Percentiles rank a stretch among this genome's conserved stretches.
phyloP scores from a whole-genome alignment of 2,113 vertebrate species.

The Mastomys coucha region DNA sequence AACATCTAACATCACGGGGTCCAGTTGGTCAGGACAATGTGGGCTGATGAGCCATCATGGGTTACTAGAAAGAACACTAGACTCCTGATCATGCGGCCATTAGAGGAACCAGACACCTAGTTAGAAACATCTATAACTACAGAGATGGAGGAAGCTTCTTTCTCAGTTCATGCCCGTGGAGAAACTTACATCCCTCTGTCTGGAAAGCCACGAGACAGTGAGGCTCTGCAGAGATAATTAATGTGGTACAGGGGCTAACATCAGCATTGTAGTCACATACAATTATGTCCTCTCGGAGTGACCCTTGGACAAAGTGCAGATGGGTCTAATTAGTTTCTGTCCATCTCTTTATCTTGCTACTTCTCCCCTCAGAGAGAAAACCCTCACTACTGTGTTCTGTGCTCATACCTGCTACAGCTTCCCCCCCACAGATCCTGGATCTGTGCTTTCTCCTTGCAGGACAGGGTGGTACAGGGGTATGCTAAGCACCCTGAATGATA shows the following conservation, averaged over 20 bases:
- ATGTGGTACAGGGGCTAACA: not conserved
- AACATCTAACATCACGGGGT: not conserved
- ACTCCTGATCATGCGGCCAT: not conserved
- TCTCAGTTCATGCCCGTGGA: not conserved
- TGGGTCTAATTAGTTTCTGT: slow-evolving; percentile 43
- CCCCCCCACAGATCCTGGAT: not conserved
- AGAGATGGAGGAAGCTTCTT: not conserved
- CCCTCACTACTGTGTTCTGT: not conserved
- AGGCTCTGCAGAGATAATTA: not conserved
- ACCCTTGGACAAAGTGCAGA: slow-evolving; percentile 36
- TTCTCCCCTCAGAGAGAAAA: not conserved
- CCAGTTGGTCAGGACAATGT: not conserved
- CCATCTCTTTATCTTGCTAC: not conserved
- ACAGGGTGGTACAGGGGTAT: not conserved
- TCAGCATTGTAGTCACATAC: slow-evolving; percentile 4
- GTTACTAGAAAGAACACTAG: not conserved
- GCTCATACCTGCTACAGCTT: not conserved
- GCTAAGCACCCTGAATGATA: slow-evolving; percentile 61
- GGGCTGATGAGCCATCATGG: not conserved
- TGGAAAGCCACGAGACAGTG: not conserved
- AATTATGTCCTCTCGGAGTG: not conserved
- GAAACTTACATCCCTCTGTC: not conserved
- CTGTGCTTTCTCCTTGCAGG: slow-evolving; percentile 36
- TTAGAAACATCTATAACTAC: not conserved
- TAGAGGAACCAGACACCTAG: not conserved